These are phyloP conservation scores for Mus spretus DNA, from an alignment of 2,797 vertebrate genomes.

Conservation along the genomic window DNA sequence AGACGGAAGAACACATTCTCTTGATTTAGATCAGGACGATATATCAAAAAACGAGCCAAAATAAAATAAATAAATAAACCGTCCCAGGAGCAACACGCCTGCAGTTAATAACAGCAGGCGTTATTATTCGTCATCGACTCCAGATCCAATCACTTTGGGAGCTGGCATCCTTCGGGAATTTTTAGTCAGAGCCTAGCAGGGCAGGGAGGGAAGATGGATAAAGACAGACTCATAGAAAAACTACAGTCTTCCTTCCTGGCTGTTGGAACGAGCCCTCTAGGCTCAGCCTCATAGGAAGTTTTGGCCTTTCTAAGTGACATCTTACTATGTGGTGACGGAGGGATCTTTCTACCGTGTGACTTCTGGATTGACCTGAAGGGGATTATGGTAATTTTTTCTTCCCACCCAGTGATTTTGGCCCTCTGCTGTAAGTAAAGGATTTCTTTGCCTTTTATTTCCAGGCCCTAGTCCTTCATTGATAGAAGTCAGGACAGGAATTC, in stretches of 20 bases:
- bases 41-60: slow-evolving; percentile 68
- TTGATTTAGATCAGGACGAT: slow-evolving; percentile 49
- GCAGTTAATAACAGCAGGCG: slow-evolving; percentile 69
- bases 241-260: slow-evolving; percentile 63
- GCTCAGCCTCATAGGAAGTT: slow-evolving; percentile 73
- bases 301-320: slow-evolving; percentile 5
- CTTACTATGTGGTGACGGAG: slow-evolving; percentile 68
- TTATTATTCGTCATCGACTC: slow-evolving; percentile 83
- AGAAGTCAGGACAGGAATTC: neutral
- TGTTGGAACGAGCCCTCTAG: slow-evolving; percentile 75
- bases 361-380: slow-evolving; percentile 74
- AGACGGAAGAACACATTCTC: slow-evolving; percentile 24
- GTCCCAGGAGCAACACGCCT: neutral
- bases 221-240: slow-evolving; percentile 65
- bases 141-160: slow-evolving; percentile 59
- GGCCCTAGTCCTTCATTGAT: neutral
- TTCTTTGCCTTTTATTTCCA: neutral
- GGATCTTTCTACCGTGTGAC: slow-evolving; percentile 75
- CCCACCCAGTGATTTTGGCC: slow-evolving; percentile 79
- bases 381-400: slow-evolving; percentile 79
- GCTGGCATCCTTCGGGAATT: slow-evolving; percentile 78
- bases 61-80: neutral
- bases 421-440: slow-evolving; percentile 51
- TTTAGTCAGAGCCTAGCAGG: slow-evolving; percentile 69
- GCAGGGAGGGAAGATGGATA: slow-evolving; percentile 34